Evolutionary conservation across 1,140 invertebrate species (phyloP), one percentile per base, ranked within the genome.

Genomic region (Geopemphigus sp.): DNA sequence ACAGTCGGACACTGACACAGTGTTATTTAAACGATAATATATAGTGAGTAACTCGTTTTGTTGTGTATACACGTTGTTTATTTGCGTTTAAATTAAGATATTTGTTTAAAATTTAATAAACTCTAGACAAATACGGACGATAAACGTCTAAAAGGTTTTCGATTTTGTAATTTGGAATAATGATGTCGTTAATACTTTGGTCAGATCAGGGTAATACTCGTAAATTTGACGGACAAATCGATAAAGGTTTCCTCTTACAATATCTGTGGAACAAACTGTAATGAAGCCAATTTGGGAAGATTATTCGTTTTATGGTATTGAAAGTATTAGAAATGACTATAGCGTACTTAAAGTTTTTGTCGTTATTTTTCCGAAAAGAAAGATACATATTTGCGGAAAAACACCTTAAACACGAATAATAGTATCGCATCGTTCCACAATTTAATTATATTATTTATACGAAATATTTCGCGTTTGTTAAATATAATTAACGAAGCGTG

Each of bases 241-340:
- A 50, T 68, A 68, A 50, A 24, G 45, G 22, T 68, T 50, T 68
- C 26, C 14, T 68, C 50, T 68, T 50, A 1, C 8, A 0, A 10
- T 68, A 26, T 50, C 11, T 11, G 22, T 12, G 47, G n/a, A 50
- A 68, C 4, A 5, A 26, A 24, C 22, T 22, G 22, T 68, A 50
- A 50, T 68, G 22, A 47, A 12, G 6, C 39, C 39, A 24, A 68
- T 12, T n/a, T 12, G 39, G 24, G 24, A 5, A 47, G 22, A n/a
- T 68, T 39, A 68, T 68, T 68, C 22, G 3, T 50, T 68, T 68
- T 68, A 47, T 50, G n/a, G 22, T 24, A 14, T 68, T 68, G 50
- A 24, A 17, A 50, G 5, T 10, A 8, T 57, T 57, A 22, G 15
- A 8, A 57, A 50, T 24, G 50, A 68, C 39, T 24, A 5, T 17